These are phyloP conservation scores for Platyrinchus mystaceus DNA, from an alignment of 2,797 vertebrate genomes.

Conservation along the genomic window DNA sequence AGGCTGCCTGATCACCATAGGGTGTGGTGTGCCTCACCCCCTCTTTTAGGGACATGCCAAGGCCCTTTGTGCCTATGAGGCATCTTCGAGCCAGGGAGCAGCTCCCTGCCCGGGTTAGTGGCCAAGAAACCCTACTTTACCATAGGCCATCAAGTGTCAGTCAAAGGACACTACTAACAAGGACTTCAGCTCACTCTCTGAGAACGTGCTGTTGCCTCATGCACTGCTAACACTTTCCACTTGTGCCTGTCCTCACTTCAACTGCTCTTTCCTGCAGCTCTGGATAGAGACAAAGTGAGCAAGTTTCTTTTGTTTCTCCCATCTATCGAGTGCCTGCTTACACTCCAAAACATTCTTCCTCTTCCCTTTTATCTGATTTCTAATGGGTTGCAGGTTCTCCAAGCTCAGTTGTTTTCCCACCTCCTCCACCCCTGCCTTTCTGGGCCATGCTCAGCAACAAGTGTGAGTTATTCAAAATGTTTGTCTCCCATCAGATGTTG, in stretches of 20 bases:
- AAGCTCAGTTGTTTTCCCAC: background rate
- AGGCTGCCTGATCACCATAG: background rate
- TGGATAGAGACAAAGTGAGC: background rate
- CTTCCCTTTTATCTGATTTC: background rate
- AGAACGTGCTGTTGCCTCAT: background rate
- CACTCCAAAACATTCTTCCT: background rate
- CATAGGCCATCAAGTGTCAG: background rate
- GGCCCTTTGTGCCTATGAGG: background rate
- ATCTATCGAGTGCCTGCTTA: background rate
- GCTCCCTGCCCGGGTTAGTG: background rate
- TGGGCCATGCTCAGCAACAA: background rate
- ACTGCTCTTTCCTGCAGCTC: background rate
- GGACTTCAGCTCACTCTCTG: background rate
- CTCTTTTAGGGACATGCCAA: background rate
- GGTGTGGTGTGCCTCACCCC: background rate
- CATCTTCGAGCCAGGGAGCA: background rate
- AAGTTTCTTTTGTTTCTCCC: background rate
- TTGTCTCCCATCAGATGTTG: background rate
- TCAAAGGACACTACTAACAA: background rate
- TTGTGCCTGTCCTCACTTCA: background rate
- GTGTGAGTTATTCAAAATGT: background rate
- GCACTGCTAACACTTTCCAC: background rate
- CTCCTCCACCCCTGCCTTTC: background rate
- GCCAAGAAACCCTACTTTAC: background rate
- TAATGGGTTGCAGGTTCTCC: background rate